These are phyloP conservation scores for Synergus umbraculus DNA, from an alignment of 2,888 invertebrate species.

Conservation along the genomic window DNA sequence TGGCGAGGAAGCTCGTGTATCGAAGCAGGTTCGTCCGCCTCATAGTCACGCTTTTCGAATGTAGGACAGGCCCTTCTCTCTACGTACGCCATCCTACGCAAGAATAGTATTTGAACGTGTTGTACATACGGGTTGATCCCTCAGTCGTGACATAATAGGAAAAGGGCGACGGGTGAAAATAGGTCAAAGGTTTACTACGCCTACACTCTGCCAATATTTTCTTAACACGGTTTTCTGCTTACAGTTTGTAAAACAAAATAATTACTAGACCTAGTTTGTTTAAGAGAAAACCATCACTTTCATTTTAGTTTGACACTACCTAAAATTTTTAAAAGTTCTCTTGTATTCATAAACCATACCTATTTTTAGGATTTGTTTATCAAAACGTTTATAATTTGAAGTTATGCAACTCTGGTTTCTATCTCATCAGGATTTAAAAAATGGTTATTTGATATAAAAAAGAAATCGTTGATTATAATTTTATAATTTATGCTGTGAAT, in stretches of 20 bases:
- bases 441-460: no score
- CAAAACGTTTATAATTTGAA: no score
- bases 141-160: slow-evolving; percentile 14
- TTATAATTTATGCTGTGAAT: slow-evolving; percentile 27
- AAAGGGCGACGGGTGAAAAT: slow-evolving; percentile 21
- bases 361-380: no score
- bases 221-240: background rate
- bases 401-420: no score
- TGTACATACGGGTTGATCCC: slow-evolving; percentile 6
- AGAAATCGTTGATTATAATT: no score
- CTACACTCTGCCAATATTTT: slow-evolving; percentile 6
- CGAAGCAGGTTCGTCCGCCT: slow-evolving; percentile 45
- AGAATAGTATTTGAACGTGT: slow-evolving; percentile 11
- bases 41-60: slow-evolving; percentile 47
- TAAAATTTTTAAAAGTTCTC: no score
- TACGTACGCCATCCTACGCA: slow-evolving; percentile 44
- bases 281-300: background rate
- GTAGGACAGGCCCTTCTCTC: slow-evolving; percentile 52
- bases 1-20: background rate
- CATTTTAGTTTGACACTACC: background rate
- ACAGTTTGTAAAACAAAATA: background rate
- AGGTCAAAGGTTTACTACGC: slow-evolving; percentile 8
- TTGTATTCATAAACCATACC: no score
- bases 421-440: no score
- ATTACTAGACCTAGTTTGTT: background rate